phyloP scores from a whole-genome alignment of 2,113 vertebrate species.

The Siniperca chuatsi region DNA sequence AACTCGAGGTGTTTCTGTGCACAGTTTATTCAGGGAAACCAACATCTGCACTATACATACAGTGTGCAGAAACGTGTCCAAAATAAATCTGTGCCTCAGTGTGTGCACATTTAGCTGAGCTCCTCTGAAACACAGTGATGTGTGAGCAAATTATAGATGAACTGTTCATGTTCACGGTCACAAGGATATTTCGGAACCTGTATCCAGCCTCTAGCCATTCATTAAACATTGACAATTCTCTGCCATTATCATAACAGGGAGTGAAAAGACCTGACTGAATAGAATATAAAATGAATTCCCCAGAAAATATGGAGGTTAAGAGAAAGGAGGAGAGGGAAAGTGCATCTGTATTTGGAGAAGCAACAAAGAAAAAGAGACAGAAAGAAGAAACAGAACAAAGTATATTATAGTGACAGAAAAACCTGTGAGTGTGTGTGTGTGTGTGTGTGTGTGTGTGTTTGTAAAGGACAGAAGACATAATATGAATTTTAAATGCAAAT shows the following conservation, averaged over 20 bases:
- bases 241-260: slow-evolving; percentile 67
- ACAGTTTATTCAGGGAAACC: slow-evolving; percentile 59
- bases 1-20: slow-evolving; percentile 42
- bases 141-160: slow-evolving; percentile 67
- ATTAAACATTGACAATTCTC: slow-evolving; percentile 77
- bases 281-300: slow-evolving; percentile 62
- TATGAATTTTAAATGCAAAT: slow-evolving; percentile 35
- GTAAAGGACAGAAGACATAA: background rate
- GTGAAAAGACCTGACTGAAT: slow-evolving; percentile 61
- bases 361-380: slow-evolving; percentile 26
- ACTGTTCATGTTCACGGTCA: slow-evolving; percentile 65
- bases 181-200: slow-evolving; percentile 62
- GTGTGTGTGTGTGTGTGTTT: background rate
- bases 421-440: background rate
- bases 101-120: slow-evolving; percentile 42
- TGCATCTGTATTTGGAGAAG: slow-evolving; percentile 41
- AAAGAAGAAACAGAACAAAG: slow-evolving; percentile 24
- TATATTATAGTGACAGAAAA: slow-evolving; percentile 7
- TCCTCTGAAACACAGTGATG: slow-evolving; percentile 31
- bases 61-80: slow-evolving; percentile 37
- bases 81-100: slow-evolving; percentile 48
- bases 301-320: slow-evolving; percentile 26
- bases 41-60: slow-evolving; percentile 45
- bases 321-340: slow-evolving; percentile 24
- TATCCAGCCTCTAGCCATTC: slow-evolving; percentile 68